Evolutionary conservation across 2,797 vertebrate genomes (phyloP), one percentile per base, ranked within the genome.

Genomic region (Rhinatrema bivittatum): DNA sequence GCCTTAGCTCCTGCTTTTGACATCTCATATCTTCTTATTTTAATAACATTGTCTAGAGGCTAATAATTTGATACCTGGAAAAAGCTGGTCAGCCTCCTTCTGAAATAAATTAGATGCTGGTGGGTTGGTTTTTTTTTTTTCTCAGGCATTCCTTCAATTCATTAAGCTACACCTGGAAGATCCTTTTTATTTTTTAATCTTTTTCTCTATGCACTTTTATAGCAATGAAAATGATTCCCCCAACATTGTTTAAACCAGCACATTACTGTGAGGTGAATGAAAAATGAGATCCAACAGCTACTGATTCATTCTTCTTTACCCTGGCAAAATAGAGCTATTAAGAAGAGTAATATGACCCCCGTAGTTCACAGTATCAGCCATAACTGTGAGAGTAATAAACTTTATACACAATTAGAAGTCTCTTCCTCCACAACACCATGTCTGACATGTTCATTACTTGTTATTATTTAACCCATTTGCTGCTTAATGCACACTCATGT

Each of bases 41-140:
- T 50, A 39, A 36, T 50, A 43, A 3, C 31, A 47, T 44, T 65
- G 36, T 12, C 38, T 30, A 33, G 35, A 20, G 21, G 31, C 47
- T 44, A n/a, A n/a, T n/a, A n/a, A n/a, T n/a, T n/a, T n/a, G n/a
- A n/a, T n/a, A 39, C n/a, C n/a, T n/a, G 9, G 13, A 26, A 37
- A 56, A 25, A 42, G 16, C 32, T 33, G 49, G 5, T 22, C 36
- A 15, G 15, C 46, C 64, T 57, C 48, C 20, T 32, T 59, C 53
- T 7, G 14, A 57, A 32, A 53, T 41, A 46, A 16, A 2, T 40
- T 34, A n/a, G n/a, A n/a, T n/a, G n/a, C n/a, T n/a, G n/a, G n/a
- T n/a, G n/a, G n/a, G n/a, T n/a, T n/a, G n/a, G n/a, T n/a, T 37
- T 42, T 56, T 48, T 25, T 56, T 50, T 48, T 32, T 43, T n/a